Evolutionary conservation across 2,888 invertebrate species (phyloP), one percentile per base, ranked within the genome.

Genomic region (Amiota mariae): DNA sequence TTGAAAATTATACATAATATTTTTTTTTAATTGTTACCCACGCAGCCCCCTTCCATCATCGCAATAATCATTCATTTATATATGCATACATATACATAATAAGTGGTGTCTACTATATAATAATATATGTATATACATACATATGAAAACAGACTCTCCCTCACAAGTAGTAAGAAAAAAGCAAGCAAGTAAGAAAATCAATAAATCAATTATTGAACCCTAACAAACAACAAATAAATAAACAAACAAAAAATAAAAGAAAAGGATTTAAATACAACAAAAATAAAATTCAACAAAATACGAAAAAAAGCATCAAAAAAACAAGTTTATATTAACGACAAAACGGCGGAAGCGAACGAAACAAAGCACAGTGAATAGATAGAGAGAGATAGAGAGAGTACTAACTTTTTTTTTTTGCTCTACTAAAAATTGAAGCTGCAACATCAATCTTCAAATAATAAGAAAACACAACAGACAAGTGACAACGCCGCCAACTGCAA

Each of bases 121-220:
- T n/a, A n/a, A n/a, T n/a, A n/a, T n/a, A n/a, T n/a, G n/a, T n/a
- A n/a, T n/a, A n/a, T 36, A 36, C 36, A 6, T 36, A 36, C 24
- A 24, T 36, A 36, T 2, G 36, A 12, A 54, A 54, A 54, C 8
- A 54, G 18, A 57, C 15, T 57, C 18, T n/a, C 8, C 36, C 36
- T 6, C 46, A 47, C 46, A 46, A 63, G 63, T 63, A 47, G 13
- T 63, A 36, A 8, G 46, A 47, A n/a, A 46, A 15, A 20, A 36
- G 20, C 10, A 15, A n/a, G 18, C 57, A 57, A n/a, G 3, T 2
- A 51, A 66, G 36, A 46, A 63, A 66, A 66, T 66, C 64, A 47
- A 66, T 66, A 66, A 66, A 66, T 66, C 64, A 48, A 66, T 46
- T 64, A 36, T n/a, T 18, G 57, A 18, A 57, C 57, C 8, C n/a